A percentile compares a stretch with the other conserved stretches of the same genome.
Evolutionary conservation across 1,140 invertebrate genomes (phyloP).

Genomic region (Neodiprion lecontei): DNA sequence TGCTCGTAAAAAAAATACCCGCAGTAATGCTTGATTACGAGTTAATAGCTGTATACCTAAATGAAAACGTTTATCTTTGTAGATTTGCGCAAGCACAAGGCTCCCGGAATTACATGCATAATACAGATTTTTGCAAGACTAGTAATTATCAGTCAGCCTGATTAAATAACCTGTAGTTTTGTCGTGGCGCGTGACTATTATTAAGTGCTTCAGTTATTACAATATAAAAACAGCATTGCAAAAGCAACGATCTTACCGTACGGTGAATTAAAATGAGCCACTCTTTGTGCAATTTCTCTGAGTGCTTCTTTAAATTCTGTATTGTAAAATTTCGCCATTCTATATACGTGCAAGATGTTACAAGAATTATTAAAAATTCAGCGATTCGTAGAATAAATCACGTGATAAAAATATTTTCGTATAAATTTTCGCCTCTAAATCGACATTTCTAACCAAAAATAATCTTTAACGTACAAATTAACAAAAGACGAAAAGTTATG

Average conservation of each 20-base stretch:
- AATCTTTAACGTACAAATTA: background rate
- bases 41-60: too few relatives aligned
- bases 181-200: too few relatives aligned
- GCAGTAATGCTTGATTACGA: too few relatives aligned
- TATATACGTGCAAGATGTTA: background rate
- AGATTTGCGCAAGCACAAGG: too few relatives aligned
- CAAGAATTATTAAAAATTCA: background rate
- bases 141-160: too few relatives aligned
- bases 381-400: background rate
- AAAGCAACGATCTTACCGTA: conserved; percentile 32
- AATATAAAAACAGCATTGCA: too few relatives aligned
- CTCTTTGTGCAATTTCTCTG: conserved; percentile 36
- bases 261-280: conserved; percentile 32
- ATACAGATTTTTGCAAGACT: too few relatives aligned
- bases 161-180: too few relatives aligned
- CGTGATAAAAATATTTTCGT: background rate
- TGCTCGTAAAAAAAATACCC: too few relatives aligned
- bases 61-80: too few relatives aligned
- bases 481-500: background rate
- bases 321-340: conserved; percentile 35
- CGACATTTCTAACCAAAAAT: background rate
- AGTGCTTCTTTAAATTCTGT: conserved; percentile 42
- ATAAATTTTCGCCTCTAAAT: background rate
- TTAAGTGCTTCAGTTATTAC: too few relatives aligned
- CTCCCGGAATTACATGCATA: too few relatives aligned